Evolutionary conservation across 2,113 vertebrate species (phyloP).

Genomic region (Tetraodon nigroviridis): DNA sequence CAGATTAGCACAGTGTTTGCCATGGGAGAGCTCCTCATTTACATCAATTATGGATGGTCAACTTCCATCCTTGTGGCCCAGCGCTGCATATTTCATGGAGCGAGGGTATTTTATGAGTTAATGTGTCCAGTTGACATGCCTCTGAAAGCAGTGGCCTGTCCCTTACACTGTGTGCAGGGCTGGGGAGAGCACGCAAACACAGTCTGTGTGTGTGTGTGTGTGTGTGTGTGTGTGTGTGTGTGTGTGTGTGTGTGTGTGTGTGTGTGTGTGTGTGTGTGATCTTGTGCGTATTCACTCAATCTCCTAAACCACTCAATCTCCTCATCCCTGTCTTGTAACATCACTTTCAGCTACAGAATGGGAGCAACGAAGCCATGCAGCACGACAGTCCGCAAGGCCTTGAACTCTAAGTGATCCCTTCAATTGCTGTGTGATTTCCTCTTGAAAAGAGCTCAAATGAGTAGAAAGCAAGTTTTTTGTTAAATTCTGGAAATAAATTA

Average conservation of each 20-base stretch:
- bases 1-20: constrained; percentile 57
- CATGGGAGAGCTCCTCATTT: constrained; percentile 75
- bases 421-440: too few relatives aligned
- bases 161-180: constrained; percentile 46
- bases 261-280: constrained; percentile 11
- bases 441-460: background rate
- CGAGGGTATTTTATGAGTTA: constrained; percentile 74
- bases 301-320: too few relatives aligned
- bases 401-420: background rate
- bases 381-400: background rate
- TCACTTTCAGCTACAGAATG: constrained; percentile 12
- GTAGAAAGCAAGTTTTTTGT: background rate
- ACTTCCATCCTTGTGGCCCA: constrained; percentile 68
- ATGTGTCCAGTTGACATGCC: constrained; percentile 74
- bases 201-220: constrained; percentile 28
- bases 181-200: constrained; percentile 54
- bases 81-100: constrained; percentile 74
- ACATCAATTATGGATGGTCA: constrained; percentile 78
- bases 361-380: background rate
- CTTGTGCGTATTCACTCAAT: background rate
- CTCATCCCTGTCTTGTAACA: constrained; percentile 17
- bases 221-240: constrained; percentile 16
- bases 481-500: background rate
- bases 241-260: constrained; percentile 13
- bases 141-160: constrained; percentile 72